Base-by-base conservation (phyloP, 1,140 invertebrate species). In the Musca domestica region DNA sequence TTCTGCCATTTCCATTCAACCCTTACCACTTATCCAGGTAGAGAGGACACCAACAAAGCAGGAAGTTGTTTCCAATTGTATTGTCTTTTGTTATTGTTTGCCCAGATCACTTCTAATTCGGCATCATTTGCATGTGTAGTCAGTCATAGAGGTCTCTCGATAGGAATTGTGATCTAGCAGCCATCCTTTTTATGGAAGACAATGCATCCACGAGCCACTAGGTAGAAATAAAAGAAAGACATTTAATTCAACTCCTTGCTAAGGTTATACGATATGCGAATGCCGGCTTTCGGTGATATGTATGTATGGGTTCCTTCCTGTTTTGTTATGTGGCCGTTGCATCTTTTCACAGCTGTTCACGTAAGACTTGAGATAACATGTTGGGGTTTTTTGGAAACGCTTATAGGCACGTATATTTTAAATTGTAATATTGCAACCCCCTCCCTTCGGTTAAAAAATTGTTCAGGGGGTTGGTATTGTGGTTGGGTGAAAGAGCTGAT, bases 151-250 rank as follows among this genome's bases (percentile, higher is more conserved):
- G 12, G 34, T 7, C 15, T 61, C 7, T 34, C 56, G n/a, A 19
- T 41, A 12, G 56, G n/a, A 7, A 61, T 41, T 15, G 14, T 34
- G 27, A 34, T 34, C 9, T 61, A 41, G 17, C 30, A 61, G 7
- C 3, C n/a, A 61, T 58, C 27, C 30, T n/a, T 27, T 41, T 30
- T 58, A 30, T n/a, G 54, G n/a, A n/a, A 30, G 54, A 58, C 54
- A 58, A 58, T 58, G 54, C 54, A 30, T 58, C 54, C 54, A 58
- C 54, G 54, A 58, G 54, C 23, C 30, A 58, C n/a, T n/a, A 30
- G 9, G 27, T 30, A 4, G 27, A 30, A 30, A 9, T 30, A 58
- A 58, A 58, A 58, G 15, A 12, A 6, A 52, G 3, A 3, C 20
- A 12, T 0, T 52, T 12, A 6, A 10, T 22, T 19, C 20, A 22